Evolutionary conservation across 2,888 invertebrate genomes (phyloP).

Genomic region (Ischnus inquisitorius): DNA sequence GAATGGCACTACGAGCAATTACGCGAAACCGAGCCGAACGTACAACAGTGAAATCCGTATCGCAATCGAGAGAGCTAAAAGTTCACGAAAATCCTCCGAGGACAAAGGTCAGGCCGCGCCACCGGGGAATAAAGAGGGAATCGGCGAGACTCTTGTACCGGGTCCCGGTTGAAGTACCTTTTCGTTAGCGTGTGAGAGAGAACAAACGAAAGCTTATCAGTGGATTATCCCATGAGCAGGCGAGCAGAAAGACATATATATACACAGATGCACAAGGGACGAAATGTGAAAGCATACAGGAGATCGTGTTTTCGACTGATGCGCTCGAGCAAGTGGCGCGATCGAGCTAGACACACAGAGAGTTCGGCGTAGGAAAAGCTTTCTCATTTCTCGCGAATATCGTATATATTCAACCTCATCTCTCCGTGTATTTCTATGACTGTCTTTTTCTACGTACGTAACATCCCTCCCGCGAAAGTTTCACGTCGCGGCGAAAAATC

Average conservation of each 20-base stretch:
- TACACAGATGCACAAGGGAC: not conserved
- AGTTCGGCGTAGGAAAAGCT: conserved; percentile 47
- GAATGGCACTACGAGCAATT: conserved; percentile 7
- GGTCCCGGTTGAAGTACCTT: conserved; percentile 14
- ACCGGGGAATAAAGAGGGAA: conserved; percentile 51
- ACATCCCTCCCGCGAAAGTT: not conserved
- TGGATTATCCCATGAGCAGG: conserved; percentile 63
- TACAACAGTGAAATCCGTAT: conserved; percentile 36
- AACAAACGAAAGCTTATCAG: conserved; percentile 63
- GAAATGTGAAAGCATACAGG: conserved; percentile 36
- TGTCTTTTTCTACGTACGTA: not conserved
- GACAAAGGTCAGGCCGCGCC: conserved; percentile 34
- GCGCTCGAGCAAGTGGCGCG: conserved; percentile 10
- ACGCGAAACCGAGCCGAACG: conserved; percentile 20
- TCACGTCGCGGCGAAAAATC: not conserved
- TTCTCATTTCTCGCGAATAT: conserved; percentile 53
- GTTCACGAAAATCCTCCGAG: conserved; percentile 18
- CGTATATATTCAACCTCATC: conserved; percentile 26
- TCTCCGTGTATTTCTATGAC: conserved; percentile 4
- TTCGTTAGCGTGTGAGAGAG: conserved; percentile 33
- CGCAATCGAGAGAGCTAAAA: conserved; percentile 7
- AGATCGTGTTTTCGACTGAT: conserved; percentile 54
- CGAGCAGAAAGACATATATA: conserved; percentile 52
- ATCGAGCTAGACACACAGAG: not conserved
- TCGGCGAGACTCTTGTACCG: conserved; percentile 8